These are phyloP conservation scores for Pherbina coryleti DNA, from an alignment of 2,888 invertebrate species.

Conservation along the genomic window DNA sequence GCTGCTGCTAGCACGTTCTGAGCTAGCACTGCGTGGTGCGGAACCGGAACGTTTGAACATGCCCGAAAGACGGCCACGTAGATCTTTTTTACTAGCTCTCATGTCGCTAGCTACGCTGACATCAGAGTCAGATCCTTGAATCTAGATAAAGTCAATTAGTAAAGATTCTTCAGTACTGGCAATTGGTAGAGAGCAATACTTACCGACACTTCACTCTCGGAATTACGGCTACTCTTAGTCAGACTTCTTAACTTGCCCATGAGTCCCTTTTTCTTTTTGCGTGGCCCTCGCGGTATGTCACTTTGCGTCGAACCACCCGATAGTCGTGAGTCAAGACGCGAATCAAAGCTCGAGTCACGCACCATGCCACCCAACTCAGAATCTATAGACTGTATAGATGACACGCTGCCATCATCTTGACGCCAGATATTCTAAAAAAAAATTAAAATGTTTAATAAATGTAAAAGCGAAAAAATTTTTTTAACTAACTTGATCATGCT, in stretches of 20 bases:
- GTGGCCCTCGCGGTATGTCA: conserved; percentile 78
- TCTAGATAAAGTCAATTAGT: conserved; percentile 48
- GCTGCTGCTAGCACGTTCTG: conserved; percentile 59
- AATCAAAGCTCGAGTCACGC: conserved; percentile 77
- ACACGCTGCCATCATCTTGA: conserved; percentile 84
- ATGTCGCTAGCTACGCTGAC: conserved; percentile 76
- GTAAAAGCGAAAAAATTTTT: neutral
- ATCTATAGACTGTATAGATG: conserved; percentile 85
- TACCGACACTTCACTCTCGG: conserved; percentile 70
- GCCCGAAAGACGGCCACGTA: conserved; percentile 84
- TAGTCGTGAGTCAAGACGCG: conserved; percentile 80
- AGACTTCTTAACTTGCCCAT: conserved; percentile 88
- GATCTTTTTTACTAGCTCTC: conserved; percentile 77
- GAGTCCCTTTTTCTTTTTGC: conserved; percentile 83
- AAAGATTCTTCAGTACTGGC: too few species aligned
- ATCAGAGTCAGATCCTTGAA: conserved; percentile 81
- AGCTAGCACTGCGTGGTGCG: conserved; percentile 77
- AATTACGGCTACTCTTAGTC: conserved; percentile 79
- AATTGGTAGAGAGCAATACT: conserved; percentile 22
- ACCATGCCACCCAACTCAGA: conserved; percentile 77
- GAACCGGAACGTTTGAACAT: conserved; percentile 82
- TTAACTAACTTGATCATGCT: conserved; percentile 67
- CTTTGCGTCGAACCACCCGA: conserved; percentile 89
- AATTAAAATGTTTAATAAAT: neutral
- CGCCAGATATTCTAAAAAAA: conserved; percentile 82